Percentiles rank a stretch among this genome's conserved stretches.
Conservation (phyloP, 2,888 invertebrate species). For the Nephrotoma guestfalica region DNA sequence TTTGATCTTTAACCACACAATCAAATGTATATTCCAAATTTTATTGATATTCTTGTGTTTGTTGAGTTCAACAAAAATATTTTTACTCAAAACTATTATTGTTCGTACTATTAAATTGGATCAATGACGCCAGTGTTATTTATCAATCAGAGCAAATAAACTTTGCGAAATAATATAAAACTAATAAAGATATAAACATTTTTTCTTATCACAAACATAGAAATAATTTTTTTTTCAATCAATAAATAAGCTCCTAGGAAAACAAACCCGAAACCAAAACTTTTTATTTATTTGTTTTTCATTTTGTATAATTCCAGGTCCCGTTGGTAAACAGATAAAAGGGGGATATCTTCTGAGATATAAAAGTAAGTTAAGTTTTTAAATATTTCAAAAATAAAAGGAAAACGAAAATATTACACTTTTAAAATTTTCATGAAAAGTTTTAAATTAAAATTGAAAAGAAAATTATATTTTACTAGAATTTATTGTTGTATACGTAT, state of each 20-base stretch:
- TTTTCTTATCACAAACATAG: background rate
- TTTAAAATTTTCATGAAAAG: background rate
- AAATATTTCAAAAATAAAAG: constrained; percentile 1
- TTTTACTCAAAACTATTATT: background rate
- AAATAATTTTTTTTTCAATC: background rate
- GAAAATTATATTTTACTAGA: background rate
- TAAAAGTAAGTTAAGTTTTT: constrained; percentile 46
- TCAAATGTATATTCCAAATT: too few species aligned
- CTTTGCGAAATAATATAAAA: background rate
- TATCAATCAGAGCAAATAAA: background rate
- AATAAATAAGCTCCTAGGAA: background rate
- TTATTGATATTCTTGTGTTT: too few species aligned
- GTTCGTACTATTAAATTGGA: background rate
- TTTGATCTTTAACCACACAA: too few species aligned
- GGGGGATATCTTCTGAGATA: constrained; percentile 61
- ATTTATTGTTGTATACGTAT: too few species aligned
- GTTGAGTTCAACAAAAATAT: too few species aligned
- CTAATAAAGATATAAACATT: background rate
- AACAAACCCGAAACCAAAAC: background rate
- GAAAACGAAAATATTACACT: background rate
- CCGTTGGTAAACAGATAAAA: constrained; percentile 54
- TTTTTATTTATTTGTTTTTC: background rate
- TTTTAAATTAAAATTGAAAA: background rate
- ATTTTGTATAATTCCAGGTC: constrained; percentile 35
- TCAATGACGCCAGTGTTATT: background rate